These are phyloP conservation scores for Apocheima hispidaria DNA, from an alignment of 2,888 invertebrate species.

Conservation along the genomic window DNA sequence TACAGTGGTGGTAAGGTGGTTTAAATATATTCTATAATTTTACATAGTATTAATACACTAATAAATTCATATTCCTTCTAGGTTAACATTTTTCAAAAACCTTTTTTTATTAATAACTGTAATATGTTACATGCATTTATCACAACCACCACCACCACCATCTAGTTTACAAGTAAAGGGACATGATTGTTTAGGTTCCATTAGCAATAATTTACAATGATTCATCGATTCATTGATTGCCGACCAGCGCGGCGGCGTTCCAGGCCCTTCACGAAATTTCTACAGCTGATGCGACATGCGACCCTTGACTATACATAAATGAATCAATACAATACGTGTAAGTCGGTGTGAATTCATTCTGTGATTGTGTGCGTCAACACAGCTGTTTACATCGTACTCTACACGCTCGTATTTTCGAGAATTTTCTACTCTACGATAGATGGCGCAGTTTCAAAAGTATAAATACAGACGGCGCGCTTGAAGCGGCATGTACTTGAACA, in stretches of 20 bases:
- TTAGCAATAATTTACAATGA: background rate
- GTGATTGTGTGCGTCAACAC: constrained; percentile 3
- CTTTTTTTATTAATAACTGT: too few species aligned
- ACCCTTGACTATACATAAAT: background rate
- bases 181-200: background rate
- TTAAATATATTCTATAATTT: too few species aligned
- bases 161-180: too few species aligned
- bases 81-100: too few species aligned
- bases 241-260: constrained; percentile 7
- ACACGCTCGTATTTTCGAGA: constrained; percentile 18
- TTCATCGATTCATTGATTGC: constrained; percentile 9
- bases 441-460: constrained; percentile 51
- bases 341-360: background rate
- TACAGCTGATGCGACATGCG: background rate
- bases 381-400: background rate
- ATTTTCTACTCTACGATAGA: constrained; percentile 31
- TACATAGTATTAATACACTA: too few species aligned
- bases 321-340: background rate
- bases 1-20: too few species aligned
- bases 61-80: too few species aligned
- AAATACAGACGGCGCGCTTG: constrained; percentile 46
- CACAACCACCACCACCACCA: too few species aligned
- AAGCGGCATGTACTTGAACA: constrained; percentile 58
- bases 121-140: too few species aligned
- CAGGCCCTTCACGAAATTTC: constrained; percentile 7